A percentile compares a stretch with the other conserved stretches of the same genome.
phyloP scores from a whole-genome alignment of 2,797 vertebrate genomes.

The Poeciliopsis gracilis region DNA sequence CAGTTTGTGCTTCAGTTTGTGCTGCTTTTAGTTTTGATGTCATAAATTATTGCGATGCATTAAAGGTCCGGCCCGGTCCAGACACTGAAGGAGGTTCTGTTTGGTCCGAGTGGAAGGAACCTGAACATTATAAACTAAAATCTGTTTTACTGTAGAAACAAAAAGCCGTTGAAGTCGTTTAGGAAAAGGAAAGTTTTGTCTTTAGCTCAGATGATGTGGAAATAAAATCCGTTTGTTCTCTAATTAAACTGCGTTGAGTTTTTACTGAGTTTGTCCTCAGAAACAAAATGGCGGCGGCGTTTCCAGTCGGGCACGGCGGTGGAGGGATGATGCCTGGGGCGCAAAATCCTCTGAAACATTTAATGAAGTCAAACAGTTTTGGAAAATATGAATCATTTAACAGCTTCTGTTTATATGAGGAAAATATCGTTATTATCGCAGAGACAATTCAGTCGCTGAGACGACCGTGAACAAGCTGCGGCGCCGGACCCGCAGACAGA shows the following conservation, averaged over 20 bases:
- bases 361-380: no score
- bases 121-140: neutral
- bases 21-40: neutral
- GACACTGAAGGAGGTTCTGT: neutral
- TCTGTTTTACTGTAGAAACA: neutral
- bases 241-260: neutral
- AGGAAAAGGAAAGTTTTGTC: neutral
- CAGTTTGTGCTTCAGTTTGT: neutral
- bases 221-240: neutral
- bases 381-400: no score
- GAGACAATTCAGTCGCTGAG: constrained; percentile 77
- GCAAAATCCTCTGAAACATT: no score
- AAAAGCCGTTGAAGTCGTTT: neutral
- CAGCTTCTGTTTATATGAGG: no score
- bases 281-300: neutral
- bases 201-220: neutral
- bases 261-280: neutral
- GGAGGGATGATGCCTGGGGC: neutral
- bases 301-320: neutral
- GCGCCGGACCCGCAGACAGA: constrained; percentile 77
- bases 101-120: neutral
- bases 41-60: constrained; percentile 1
- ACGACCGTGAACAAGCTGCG: constrained; percentile 91
- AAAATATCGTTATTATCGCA: no score
- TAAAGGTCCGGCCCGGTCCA: neutral